Percentiles rank a stretch among this genome's conserved stretches.
Conservation (phyloP, 2,888 invertebrate genomes). For the Sinhomidia bicolor region DNA sequence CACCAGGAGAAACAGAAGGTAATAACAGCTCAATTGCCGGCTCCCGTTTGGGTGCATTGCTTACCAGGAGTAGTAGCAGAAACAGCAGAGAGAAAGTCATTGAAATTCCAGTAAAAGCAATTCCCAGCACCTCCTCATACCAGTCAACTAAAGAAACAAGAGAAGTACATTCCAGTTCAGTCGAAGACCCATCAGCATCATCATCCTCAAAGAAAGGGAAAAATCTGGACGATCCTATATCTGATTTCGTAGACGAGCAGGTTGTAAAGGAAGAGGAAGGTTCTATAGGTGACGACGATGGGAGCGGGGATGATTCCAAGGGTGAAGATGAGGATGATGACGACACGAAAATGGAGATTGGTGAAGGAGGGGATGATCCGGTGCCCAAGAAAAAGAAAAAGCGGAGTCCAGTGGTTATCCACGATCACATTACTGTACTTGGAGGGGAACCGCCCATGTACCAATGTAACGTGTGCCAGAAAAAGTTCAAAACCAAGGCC, state of each 20-base stretch:
- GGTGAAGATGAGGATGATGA: constrained; percentile 16
- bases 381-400: constrained; percentile 78
- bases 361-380: constrained; percentile 43
- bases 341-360: not conserved
- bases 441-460: constrained; percentile 84
- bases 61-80: constrained; percentile 7
- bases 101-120: too few relatives aligned
- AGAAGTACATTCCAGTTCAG: constrained; percentile 17
- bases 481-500: constrained; percentile 86
- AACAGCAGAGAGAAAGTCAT: not conserved
- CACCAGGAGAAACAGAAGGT: not conserved
- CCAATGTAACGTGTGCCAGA: constrained; percentile 87
- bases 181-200: not conserved
- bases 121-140: not conserved
- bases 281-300: not conserved
- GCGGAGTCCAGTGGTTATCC: constrained; percentile 78
- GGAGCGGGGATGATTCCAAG: constrained; percentile 29
- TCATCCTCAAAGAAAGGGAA: not conserved
- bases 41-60: constrained; percentile 31
- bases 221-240: not conserved
- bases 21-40: not conserved
- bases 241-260: not conserved
- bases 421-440: constrained; percentile 79
- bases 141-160: not conserved
- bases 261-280: constrained; percentile 35